A percentile compares a stretch with the other conserved stretches of the same genome.
Evolutionary conservation across 2,113 vertebrate species (phyloP).

Genomic region (Meriones unguiculatus): DNA sequence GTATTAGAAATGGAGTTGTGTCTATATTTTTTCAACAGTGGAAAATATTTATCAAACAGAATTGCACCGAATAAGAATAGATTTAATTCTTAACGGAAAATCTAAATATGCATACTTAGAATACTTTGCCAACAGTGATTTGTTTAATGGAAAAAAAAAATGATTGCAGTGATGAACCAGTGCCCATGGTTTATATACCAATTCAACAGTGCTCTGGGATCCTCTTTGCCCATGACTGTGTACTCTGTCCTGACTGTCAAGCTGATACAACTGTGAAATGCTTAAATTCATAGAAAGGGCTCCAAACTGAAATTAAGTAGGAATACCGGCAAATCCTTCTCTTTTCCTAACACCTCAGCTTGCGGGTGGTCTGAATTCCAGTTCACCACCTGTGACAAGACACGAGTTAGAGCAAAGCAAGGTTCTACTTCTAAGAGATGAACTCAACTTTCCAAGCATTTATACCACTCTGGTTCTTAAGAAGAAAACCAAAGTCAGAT

Average conservation of each 20-base stretch:
- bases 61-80: not conserved
- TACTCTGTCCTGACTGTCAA: not conserved
- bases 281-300: not conserved
- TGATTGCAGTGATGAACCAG: not conserved
- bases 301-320: not conserved
- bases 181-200: not conserved
- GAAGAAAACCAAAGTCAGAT: not conserved
- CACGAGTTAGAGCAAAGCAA: not conserved
- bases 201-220: constrained; percentile 10
- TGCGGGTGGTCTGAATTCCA: not conserved
- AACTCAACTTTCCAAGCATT: not conserved
- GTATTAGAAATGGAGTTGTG: not conserved
- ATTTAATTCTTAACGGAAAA: not conserved
- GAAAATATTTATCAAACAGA: constrained; percentile 32
- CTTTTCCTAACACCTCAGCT: not conserved
- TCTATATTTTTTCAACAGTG: constrained; percentile 17
- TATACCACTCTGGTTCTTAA: constrained; percentile 53
- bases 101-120: constrained; percentile 29
- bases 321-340: not conserved
- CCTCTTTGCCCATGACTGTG: not conserved
- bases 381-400: not conserved
- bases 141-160: constrained; percentile 18
- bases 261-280: not conserved
- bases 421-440: not conserved
- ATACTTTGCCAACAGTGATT: not conserved